These are phyloP conservation scores for Seladonia tumulorum DNA, from an alignment of 2,888 invertebrate species.

Conservation along the genomic window DNA sequence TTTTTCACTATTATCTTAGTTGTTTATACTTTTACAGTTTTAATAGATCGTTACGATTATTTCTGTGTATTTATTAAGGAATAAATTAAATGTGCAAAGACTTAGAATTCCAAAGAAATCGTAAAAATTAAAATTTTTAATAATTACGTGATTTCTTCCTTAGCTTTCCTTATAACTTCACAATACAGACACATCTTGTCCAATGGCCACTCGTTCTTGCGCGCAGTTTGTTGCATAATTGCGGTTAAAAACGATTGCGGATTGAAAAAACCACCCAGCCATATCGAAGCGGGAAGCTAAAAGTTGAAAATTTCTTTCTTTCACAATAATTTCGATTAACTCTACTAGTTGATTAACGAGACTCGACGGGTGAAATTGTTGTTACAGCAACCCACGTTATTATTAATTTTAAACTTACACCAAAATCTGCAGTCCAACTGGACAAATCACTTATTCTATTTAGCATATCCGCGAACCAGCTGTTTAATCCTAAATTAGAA, in stretches of 20 bases:
- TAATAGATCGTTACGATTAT: too few relatives aligned
- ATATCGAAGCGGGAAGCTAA: constrained; percentile 93
- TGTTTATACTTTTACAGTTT: too few relatives aligned
- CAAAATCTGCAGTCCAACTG: constrained; percentile 95
- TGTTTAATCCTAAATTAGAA: constrained; percentile 91
- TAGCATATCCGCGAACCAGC: constrained; percentile 95
- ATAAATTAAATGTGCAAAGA: too few relatives aligned
- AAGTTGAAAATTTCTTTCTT: constrained; percentile 41
- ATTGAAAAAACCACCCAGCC: constrained; percentile 98
- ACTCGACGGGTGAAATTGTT: neutral
- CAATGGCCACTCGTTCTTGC: constrained; percentile 97
- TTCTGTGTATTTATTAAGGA: too few relatives aligned
- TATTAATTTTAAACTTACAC: constrained; percentile 82
- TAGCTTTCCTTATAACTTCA: constrained; percentile 95
- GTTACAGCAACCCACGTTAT: too few relatives aligned
- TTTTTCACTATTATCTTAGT: too few relatives aligned
- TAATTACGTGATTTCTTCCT: constrained; percentile 91
- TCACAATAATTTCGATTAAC: neutral
- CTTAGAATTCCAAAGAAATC: too few relatives aligned
- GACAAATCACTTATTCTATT: constrained; percentile 92
- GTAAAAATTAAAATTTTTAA: neutral
- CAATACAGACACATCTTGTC: constrained; percentile 98
- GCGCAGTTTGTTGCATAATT: constrained; percentile 98
- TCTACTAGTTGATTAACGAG: neutral
- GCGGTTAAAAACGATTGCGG: constrained; percentile 98